These are phyloP conservation scores for Glaucomys volans DNA, from an alignment of 2,113 vertebrate genomes.

Conservation along the genomic window DNA sequence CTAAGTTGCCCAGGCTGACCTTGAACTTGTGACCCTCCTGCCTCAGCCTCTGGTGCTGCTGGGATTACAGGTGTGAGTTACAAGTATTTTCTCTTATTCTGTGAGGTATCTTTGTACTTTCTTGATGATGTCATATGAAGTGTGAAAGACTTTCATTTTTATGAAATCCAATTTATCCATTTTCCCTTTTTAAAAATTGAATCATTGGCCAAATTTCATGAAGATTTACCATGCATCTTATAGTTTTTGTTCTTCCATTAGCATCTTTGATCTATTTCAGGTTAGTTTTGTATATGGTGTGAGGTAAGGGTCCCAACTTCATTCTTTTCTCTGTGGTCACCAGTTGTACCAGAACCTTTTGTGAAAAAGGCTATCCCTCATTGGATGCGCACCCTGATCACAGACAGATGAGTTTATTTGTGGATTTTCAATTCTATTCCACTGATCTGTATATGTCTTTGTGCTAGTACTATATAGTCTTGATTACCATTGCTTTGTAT, in stretches of 20 bases:
- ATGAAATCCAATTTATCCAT: background rate
- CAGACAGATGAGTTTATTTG: background rate
- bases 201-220: background rate
- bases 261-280: background rate
- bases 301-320: background rate
- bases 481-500: background rate
- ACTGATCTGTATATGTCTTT: background rate
- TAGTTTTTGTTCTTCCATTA: background rate
- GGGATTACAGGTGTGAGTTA: background rate
- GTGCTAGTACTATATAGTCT: background rate
- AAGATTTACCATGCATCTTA: background rate
- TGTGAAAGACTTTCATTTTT: background rate
- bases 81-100: background rate
- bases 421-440: background rate
- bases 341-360: background rate
- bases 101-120: background rate
- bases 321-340: background rate
- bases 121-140: background rate
- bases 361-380: background rate
- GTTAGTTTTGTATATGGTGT: background rate
- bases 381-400: background rate
- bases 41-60: no score
- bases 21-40: no score
- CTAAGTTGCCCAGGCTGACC: no score
- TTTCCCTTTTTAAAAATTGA: constrained; percentile 14